Evolutionary conservation across 2,888 invertebrate species (phyloP).

Genomic region (Petrolisthes cinctipes): DNA sequence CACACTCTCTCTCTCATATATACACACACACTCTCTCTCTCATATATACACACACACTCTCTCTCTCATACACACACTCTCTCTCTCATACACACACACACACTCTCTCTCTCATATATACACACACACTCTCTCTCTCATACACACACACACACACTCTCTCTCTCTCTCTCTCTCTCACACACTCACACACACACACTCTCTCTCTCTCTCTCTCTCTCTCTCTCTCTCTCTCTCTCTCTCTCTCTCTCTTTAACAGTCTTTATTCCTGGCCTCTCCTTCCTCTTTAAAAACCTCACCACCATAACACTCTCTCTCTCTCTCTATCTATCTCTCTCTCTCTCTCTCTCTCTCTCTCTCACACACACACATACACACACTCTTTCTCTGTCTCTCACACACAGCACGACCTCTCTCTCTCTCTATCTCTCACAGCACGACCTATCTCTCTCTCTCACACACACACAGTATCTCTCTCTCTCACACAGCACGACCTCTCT

Average conservation of each 20-base stretch:
- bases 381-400: not conserved
- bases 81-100: not conserved
- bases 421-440: too few species aligned
- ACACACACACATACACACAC: not conserved
- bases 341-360: not conserved
- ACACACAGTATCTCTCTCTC: too few species aligned
- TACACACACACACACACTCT: not conserved
- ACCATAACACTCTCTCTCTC: not conserved
- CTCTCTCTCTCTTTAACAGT: constrained; percentile 11
- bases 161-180: not conserved
- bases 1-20: too few species aligned
- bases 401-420: too few species aligned
- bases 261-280: not conserved
- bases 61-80: not conserved
- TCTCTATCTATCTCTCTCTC: not conserved
- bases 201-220: not conserved
- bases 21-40: too few species aligned
- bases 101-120: not conserved
- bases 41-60: too few species aligned
- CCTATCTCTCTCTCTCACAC: too few species aligned
- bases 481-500: too few species aligned
- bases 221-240: not conserved
- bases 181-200: not conserved
- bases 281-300: not conserved
- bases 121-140: not conserved